Conservation (phyloP, 2,797 vertebrate species). For the Typhlichthys subterraneus region DNA sequence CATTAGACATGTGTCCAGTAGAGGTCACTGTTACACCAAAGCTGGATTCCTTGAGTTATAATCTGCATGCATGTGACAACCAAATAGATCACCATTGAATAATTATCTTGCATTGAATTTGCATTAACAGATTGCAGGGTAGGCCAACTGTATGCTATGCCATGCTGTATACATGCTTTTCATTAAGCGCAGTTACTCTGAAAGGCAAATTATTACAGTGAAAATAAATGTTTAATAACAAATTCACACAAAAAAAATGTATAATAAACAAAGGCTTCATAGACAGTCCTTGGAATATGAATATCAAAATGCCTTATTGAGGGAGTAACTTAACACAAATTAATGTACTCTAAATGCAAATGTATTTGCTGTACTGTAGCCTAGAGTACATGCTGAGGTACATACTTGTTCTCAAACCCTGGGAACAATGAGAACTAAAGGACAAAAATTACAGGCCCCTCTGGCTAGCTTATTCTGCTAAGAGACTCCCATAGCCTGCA, state of each 20-base stretch:
- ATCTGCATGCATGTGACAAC: background rate
- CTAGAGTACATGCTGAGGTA: slow-evolving; percentile 20
- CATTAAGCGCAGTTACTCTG: too few species aligned
- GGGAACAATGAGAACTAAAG: slow-evolving; percentile 62
- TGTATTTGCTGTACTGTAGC: slow-evolving; percentile 18
- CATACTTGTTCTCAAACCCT: slow-evolving; percentile 44
- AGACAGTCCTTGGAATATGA: too few species aligned
- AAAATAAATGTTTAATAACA: too few species aligned
- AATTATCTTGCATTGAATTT: slow-evolving; percentile 22
- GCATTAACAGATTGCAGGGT: slow-evolving; percentile 11
- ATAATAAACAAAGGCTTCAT: too few species aligned
- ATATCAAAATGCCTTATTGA: too few species aligned
- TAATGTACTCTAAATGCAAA: slow-evolving; percentile 28
- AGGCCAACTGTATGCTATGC: too few species aligned
- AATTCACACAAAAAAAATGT: too few species aligned
- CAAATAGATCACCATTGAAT: slow-evolving; percentile 28
- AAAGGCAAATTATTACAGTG: too few species aligned
- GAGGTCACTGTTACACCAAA: slow-evolving; percentile 64
- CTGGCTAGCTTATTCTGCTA: slow-evolving; percentile 44
- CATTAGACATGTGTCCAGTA: slow-evolving; percentile 29
- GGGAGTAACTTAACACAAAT: too few species aligned
- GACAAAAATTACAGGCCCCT: slow-evolving; percentile 62
- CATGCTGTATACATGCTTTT: too few species aligned
- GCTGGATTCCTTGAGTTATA: slow-evolving; percentile 10
- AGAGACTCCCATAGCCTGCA: slow-evolving; percentile 55